phyloP scores from a whole-genome alignment of 2,888 invertebrate genomes.

The Julus scandinavius region DNA sequence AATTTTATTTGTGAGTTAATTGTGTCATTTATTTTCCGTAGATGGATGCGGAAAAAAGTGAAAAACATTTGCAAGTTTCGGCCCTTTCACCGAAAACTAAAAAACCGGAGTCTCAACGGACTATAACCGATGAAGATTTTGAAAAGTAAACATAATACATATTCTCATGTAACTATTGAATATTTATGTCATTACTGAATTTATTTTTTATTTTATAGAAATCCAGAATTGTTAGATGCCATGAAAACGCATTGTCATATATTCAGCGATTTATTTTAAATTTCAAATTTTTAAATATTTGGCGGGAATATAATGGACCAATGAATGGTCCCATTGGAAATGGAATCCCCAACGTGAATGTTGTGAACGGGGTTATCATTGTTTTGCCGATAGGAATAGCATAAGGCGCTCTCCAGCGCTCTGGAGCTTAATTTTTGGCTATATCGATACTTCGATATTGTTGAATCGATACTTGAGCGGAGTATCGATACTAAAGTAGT shows the following conservation, averaged over 20 bases:
- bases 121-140: background rate
- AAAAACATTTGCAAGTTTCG: background rate
- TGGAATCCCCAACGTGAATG: too few species aligned
- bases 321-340: background rate
- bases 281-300: background rate
- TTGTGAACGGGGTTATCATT: background rate
- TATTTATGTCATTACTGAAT: background rate
- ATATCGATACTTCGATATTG: background rate
- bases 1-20: background rate
- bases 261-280: background rate
- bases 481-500: background rate
- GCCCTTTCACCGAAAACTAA: background rate
- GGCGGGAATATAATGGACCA: background rate
- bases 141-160: background rate
- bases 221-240: background rate
- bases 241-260: background rate
- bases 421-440: background rate
- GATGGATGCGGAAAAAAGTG: background rate
- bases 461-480: background rate
- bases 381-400: background rate
- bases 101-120: background rate
- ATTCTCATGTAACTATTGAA: background rate
- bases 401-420: background rate
- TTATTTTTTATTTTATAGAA: background rate
- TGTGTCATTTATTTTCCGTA: background rate